These are phyloP conservation scores for Pogonocherus hispidulus DNA, from an alignment of 2,888 invertebrate species.

Conservation along the genomic window DNA sequence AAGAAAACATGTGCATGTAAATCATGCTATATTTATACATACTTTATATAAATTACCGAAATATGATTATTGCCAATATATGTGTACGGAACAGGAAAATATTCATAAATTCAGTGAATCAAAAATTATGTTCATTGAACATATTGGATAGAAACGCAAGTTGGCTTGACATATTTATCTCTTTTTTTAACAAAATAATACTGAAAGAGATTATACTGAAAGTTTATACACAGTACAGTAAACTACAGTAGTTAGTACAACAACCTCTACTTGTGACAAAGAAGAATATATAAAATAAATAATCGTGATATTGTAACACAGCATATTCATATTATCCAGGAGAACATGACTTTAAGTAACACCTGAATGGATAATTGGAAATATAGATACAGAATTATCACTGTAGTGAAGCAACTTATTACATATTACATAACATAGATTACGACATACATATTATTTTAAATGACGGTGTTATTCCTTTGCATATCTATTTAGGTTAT, in stretches of 20 bases:
- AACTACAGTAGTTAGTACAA: background rate
- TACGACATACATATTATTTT: too few relatives aligned
- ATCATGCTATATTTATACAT: slow-evolving; percentile 24
- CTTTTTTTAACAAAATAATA: background rate
- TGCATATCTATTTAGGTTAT: too few relatives aligned
- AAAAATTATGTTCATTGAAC: background rate
- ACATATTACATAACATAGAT: too few relatives aligned
- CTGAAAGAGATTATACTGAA: background rate
- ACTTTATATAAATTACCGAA: slow-evolving; percentile 34
- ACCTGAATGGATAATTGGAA: too few relatives aligned
- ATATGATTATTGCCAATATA: slow-evolving; percentile 36
- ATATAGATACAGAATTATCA: too few relatives aligned
- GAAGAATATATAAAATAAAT: background rate
- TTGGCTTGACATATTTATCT: background rate
- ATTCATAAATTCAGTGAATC: slow-evolving; percentile 7
- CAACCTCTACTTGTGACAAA: background rate
- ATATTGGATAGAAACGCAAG: background rate
- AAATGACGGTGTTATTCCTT: too few relatives aligned
- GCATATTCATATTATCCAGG: background rate
- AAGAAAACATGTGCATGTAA: slow-evolving; percentile 16
- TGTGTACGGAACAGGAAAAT: slow-evolving; percentile 5
- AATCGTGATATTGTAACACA: too few relatives aligned
- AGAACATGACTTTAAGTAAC: slow-evolving; percentile 9
- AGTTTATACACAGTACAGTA: background rate
- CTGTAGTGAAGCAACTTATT: too few relatives aligned